These are phyloP conservation scores for Amniataba percoides DNA, from an alignment of 2,797 vertebrate species.

Conservation along the genomic window DNA sequence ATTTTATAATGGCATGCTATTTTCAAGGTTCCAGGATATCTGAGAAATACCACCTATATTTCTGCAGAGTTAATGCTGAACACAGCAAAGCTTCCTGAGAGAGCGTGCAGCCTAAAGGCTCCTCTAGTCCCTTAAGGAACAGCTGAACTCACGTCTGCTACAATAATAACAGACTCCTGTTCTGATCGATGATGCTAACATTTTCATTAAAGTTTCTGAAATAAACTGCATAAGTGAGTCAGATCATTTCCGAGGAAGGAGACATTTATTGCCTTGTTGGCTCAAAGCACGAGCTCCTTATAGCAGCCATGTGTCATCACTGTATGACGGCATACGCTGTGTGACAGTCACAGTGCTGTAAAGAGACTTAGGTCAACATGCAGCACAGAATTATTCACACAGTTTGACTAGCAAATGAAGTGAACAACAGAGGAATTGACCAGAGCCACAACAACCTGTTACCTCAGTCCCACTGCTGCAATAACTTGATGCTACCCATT, in stretches of 20 bases:
- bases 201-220: constrained; percentile 17
- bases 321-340: not conserved
- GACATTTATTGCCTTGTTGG: not conserved
- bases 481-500: constrained; percentile 6
- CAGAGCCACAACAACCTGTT: not conserved
- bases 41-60: constrained; percentile 59
- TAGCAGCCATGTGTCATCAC: too few relatives aligned
- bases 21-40: constrained; percentile 47
- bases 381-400: not conserved
- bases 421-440: not conserved
- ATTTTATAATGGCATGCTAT: constrained; percentile 62
- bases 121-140: constrained; percentile 30
- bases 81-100: constrained; percentile 49
- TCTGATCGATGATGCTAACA: constrained; percentile 30
- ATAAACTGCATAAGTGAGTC: not conserved
- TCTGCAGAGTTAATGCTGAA: constrained; percentile 60
- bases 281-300: not conserved
- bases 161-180: constrained; percentile 28
- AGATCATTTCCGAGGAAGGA: not conserved
- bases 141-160: constrained; percentile 28
- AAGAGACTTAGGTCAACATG: not conserved
- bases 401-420: not conserved
- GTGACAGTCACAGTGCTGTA: not conserved
- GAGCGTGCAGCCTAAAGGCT: constrained; percentile 61
- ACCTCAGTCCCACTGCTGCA: not conserved